Conservation (phyloP, 2,797 vertebrate genomes). For the Basileuterus tristriatus region DNA sequence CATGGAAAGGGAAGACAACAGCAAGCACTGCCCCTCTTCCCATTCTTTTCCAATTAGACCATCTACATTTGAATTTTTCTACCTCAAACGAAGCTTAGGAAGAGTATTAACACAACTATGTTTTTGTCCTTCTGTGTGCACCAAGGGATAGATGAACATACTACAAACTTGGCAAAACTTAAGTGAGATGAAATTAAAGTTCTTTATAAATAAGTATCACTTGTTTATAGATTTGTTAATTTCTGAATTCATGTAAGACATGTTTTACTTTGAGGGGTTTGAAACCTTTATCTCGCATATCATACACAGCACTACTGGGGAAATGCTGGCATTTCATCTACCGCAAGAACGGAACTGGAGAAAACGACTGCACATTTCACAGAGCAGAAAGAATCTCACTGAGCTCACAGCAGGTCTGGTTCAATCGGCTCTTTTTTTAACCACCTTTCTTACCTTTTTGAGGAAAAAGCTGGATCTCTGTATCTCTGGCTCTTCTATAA, state of each 20-base stretch:
- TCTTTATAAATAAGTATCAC: background rate
- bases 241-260: background rate
- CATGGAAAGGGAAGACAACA: background rate
- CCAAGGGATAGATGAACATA: background rate
- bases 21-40: background rate
- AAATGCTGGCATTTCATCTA: background rate
- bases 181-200: background rate
- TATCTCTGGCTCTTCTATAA: background rate
- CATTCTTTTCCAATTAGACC: background rate
- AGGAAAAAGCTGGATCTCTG: background rate
- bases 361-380: background rate
- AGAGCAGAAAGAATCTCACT: background rate
- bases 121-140: background rate
- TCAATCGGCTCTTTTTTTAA: background rate
- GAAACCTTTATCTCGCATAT: background rate
- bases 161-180: background rate
- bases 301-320: rapidly evolving
- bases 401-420: background rate
- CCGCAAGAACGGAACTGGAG: background rate
- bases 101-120: background rate
- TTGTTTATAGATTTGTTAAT: background rate
- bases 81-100: background rate
- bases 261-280: background rate
- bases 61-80: background rate
- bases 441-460: background rate